Evolutionary conservation across 1,140 invertebrate genomes (phyloP).

Genomic region (Neuroterus valhalla): DNA sequence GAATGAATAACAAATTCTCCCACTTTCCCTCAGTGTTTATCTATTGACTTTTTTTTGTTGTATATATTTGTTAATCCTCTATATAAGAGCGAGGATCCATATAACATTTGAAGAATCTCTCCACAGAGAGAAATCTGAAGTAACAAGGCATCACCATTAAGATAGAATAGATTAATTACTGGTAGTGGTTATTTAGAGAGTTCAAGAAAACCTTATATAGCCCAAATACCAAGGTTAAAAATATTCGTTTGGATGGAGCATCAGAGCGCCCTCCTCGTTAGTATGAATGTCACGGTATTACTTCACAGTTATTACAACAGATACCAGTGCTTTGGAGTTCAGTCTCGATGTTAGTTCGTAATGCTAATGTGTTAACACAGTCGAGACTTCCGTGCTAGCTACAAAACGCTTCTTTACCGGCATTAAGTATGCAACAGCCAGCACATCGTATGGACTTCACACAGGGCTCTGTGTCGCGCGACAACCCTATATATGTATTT

Average conservation of each 20-base stretch:
- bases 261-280: conserved; percentile 60
- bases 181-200: not conserved
- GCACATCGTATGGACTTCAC: too few relatives aligned
- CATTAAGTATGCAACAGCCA: conserved; percentile 56
- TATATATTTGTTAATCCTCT: too few relatives aligned
- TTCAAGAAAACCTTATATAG: too few relatives aligned
- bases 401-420: conserved; percentile 64
- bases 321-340: conserved; percentile 71
- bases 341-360: conserved; percentile 67
- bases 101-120: not conserved
- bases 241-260: conserved; percentile 30
- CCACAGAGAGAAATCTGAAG: not conserved
- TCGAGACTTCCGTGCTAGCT: conserved; percentile 69
- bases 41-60: too few relatives aligned
- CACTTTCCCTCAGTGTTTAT: too few relatives aligned
- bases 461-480: too few relatives aligned
- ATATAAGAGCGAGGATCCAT: conserved; percentile 15
- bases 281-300: conserved; percentile 67
- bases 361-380: conserved; percentile 70
- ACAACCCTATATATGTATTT: too few relatives aligned
- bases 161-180: not conserved
- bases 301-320: conserved; percentile 75
- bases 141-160: not conserved
- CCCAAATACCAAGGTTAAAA: too few relatives aligned
- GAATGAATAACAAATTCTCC: too few relatives aligned